Evolutionary conservation across 2,888 invertebrate species (phyloP).

Genomic region (Poecilobothrus nobilitatus): DNA sequence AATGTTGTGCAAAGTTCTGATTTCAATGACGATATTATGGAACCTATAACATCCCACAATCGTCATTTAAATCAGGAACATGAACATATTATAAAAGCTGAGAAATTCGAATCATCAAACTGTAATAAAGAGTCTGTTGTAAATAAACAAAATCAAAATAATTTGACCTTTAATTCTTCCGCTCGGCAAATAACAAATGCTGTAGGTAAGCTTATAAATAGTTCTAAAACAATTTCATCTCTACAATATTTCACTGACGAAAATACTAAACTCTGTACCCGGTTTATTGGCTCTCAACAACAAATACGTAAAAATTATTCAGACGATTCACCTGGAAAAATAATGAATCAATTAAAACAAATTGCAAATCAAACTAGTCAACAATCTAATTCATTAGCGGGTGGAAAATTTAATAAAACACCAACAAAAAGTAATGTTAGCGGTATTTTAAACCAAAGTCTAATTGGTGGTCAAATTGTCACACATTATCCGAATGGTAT

Average conservation of each 20-base stretch:
- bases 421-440: constrained; percentile 22
- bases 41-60: background rate
- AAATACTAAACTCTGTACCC: background rate
- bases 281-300: background rate
- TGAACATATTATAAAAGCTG: constrained; percentile 18
- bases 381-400: background rate
- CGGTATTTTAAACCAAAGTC: constrained; percentile 15
- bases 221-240: background rate
- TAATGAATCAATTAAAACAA: background rate
- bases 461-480: constrained; percentile 31
- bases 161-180: constrained; percentile 12
- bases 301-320: constrained; percentile 1
- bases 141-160: constrained; percentile 21
- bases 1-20: constrained; percentile 43
- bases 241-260: background rate
- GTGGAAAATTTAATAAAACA: constrained; percentile 8
- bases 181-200: background rate
- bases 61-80: constrained; percentile 3
- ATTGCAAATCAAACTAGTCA: background rate
- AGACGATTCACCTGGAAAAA: constrained; percentile 1
- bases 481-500: constrained; percentile 31
- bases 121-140: constrained; percentile 19
- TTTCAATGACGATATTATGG: constrained; percentile 14
- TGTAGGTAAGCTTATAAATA: background rate
- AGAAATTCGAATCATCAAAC: constrained; percentile 14